Evolutionary conservation across 2,113 vertebrate genomes (phyloP), one percentile per base, ranked within the genome.

Genomic region (Chionodraco myersi): DNA sequence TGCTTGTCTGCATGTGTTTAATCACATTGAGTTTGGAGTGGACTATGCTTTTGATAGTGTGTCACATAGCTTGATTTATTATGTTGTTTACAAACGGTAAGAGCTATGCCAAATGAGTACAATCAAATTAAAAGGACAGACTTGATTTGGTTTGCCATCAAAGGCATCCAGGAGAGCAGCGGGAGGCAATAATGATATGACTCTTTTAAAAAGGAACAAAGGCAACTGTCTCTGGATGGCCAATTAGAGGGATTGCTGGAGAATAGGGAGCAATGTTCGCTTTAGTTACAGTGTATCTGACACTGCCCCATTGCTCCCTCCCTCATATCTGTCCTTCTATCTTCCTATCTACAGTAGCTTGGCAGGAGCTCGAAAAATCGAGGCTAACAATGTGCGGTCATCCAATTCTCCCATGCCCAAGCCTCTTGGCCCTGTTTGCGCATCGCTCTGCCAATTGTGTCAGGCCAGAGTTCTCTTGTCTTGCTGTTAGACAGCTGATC

Each of bases 231-330:
- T 92, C 88, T 86, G 81, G 87, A 90, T 83, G 52, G 85, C 93
- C 90, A 94, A 93, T 93, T 94, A 93, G 77, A 82, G 68, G 81
- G 82, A 84, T 79, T 76, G 71, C 68, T 82, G 82, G 83, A 82
- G 86, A 80, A 75, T 4, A 62, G 71, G 83, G 73, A 80, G 80
- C 79, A 86, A 82, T 68, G 80, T 90, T 89, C 47, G 44, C 79
- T 82, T 88, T 76, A 70, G 82, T 74, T 83, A 64, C 65, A 77
- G 47, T 44, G 53, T 76, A 70, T 74, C 82, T 72, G 72, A 41
- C 36, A 41, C 36, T 53, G 70, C 44, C 83, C 85, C 67, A 77
- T 85, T 81, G 74, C 52, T 74, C 57, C 52, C 60, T 44, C 6
- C 14, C 21, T 56, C 78, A 75, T 79, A 82, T 81, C 79, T 62